Percentiles rank a stretch among this genome's conserved stretches.
Conservation (phyloP, 2,113 vertebrate species). For the Brienomyrus longianalis region DNA sequence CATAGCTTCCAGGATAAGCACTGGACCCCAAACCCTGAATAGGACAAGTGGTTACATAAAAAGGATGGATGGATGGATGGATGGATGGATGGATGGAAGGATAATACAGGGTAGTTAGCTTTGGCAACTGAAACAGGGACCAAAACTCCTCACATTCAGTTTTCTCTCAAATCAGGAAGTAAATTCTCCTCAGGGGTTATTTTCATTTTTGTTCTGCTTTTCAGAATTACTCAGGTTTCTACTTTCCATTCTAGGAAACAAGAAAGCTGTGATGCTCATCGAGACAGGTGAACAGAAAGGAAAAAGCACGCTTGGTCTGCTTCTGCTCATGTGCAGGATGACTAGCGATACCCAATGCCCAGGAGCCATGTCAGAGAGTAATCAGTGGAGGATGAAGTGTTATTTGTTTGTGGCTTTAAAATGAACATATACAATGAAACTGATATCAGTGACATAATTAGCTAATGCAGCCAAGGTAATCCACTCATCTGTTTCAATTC, state of each 20-base stretch:
- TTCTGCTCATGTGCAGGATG: neutral
- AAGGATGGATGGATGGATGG: neutral
- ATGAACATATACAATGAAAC: neutral
- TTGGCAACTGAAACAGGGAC: neutral
- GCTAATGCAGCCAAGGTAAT: neutral
- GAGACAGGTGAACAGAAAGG: neutral
- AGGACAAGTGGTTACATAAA: neutral
- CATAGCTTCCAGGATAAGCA: neutral
- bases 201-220: neutral
- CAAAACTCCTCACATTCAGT: neutral
- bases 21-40: neutral
- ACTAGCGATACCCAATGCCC: neutral
- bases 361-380: neutral
- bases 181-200: neutral
- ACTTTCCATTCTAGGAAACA: neutral
- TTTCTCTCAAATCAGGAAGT: neutral
- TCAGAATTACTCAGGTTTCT: neutral
- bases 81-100: neutral
- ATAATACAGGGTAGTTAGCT: neutral
- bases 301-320: neutral
- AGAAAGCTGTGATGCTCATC: neutral
- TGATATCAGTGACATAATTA: neutral
- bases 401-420: neutral
- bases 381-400: neutral
- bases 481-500: neutral